Base-by-base conservation (phyloP, 2,797 vertebrate species). In the Etheostoma nigrum region DNA sequence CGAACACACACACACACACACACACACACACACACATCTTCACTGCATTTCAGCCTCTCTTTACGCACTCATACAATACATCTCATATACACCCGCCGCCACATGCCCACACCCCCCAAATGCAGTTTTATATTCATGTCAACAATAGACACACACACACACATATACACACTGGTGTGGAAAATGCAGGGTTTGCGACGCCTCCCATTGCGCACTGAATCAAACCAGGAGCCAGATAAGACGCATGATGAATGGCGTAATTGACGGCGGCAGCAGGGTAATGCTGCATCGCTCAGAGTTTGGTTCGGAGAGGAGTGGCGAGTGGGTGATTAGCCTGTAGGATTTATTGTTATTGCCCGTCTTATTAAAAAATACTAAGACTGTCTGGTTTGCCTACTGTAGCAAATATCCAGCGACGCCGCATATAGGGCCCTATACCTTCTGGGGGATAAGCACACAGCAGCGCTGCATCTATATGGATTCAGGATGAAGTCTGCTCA, bases 271-370 rank as follows among this genome's bases (percentile, higher is more conserved):
- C 79, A 64, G 88, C 89, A 62, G 84, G 82, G 88, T 92, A 92
- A 94, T 91, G 90, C 89, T 67, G 83, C 88, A 84, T 76, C 76
- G 86, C 89, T 92, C 74, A 67, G 81, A 79, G 89, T 90, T 92
- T 79, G 67, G 79, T 36, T 62, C 65, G 52, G 33, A 27, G 61
- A 61, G 82, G 71, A 85, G 82, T 74, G 81, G 81, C 40, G 76
- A 84, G 79, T 27, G 79, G 85, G 85, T 93, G 93, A 95, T 95
- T 93, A 93, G 88, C 92, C 85, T 83, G 81, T 79, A 82, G 90
- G 91, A 95, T 95, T 95, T 95, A 94, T 93, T 91, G 91, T 93
- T 92, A 95, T 93, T 86, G 87, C 88, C 77, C 42, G 79, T 90
- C 90, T 94, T 93, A 94, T 94, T 93, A 93, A 91, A 94, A 91